A percentile compares a stretch with the other conserved stretches of the same genome.
phyloP scores from a whole-genome alignment of 2,888 invertebrate genomes.

The Orchestes rusci region DNA sequence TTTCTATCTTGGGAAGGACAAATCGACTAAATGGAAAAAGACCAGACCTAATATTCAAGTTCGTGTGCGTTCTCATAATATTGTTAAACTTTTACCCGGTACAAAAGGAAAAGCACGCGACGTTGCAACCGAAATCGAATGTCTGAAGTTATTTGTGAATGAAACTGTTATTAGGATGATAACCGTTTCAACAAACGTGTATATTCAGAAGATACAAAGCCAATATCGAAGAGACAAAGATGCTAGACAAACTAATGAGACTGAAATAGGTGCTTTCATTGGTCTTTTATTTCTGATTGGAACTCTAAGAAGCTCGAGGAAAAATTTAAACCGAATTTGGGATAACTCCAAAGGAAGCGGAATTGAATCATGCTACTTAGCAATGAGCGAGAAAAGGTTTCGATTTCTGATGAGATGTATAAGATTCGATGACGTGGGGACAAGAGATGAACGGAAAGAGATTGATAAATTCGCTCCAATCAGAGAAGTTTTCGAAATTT shows the following conservation, averaged over 20 bases:
- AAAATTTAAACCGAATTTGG: constrained; percentile 24
- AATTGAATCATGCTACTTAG: constrained; percentile 23
- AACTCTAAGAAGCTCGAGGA: constrained; percentile 15
- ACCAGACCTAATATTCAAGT: no score
- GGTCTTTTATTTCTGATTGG: constrained; percentile 9
- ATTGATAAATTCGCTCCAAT: constrained; percentile 23
- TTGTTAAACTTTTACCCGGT: no score
- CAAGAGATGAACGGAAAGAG: no score
- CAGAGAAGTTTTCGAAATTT: constrained; percentile 20
- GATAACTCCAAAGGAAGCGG: constrained; percentile 27
- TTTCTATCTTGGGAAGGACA: no score
- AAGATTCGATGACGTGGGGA: constrained; percentile 21
- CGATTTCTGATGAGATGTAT: constrained; percentile 19
- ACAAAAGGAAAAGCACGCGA: no score
- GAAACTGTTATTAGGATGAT: no score
- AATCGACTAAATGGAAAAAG: no score
- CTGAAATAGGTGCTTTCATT: constrained; percentile 11
- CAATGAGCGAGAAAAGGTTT: constrained; percentile 22
- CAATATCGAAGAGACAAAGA: constrained; percentile 13
- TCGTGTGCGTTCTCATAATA: no score
- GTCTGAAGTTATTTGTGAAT: no score
- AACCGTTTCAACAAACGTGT: no score
- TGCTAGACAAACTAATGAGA: constrained; percentile 12
- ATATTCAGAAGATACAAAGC: constrained; percentile 8
- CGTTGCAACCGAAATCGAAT: no score